Evolutionary conservation across 1,140 invertebrate genomes (phyloP), one percentile per base, ranked within the genome.

Genomic region (Drosophila pruinosa): DNA sequence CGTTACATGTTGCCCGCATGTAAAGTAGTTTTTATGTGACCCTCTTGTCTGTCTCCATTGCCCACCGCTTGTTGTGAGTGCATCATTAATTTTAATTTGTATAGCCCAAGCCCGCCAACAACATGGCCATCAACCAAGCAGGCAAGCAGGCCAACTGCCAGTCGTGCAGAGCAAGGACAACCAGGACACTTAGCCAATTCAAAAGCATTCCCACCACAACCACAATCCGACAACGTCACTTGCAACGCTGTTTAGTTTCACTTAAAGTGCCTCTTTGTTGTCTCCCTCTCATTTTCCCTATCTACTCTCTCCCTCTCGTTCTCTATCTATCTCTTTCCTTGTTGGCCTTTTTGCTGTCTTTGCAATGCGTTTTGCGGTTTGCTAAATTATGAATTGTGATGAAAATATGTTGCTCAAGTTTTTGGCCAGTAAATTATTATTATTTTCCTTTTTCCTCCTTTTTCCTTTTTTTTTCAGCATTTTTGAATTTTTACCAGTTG

Each of bases 21-120:
- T 85, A 86, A 85, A 85, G 77, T 85, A 86, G 81, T 85, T 85
- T 85, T 85, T 77, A 85, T 86, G 81, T 77, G 81, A 72, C 59
- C 53, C 38, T 36, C 47, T 24, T 63, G 41, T 50, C 50, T 12
- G 26, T 48, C 12, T 36, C 47, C 58, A 67, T 47, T 68, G 61
- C 45, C 56, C 26, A 47, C 48, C 36, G 69, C 69, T 59, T 76
- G 72, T 67, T 80, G 81, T 77, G 81, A 85, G 81, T 85, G 81
- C 81, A 85, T 85, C 81, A 85, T 85, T 85, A 85, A 85, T 85
- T 85, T 85, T 85, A 85, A 86, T 85, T 85, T 85, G 76, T 85
- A 86, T 85, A 71, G 77, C 76, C 64, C 77, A 56, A 62, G 73
- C 73, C 43, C 43, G 31, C 43, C 76, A 73, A 73, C 76, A 85